Evolutionary conservation across 2,888 invertebrate species (phyloP).

Genomic region (Chironomus tentans): DNA sequence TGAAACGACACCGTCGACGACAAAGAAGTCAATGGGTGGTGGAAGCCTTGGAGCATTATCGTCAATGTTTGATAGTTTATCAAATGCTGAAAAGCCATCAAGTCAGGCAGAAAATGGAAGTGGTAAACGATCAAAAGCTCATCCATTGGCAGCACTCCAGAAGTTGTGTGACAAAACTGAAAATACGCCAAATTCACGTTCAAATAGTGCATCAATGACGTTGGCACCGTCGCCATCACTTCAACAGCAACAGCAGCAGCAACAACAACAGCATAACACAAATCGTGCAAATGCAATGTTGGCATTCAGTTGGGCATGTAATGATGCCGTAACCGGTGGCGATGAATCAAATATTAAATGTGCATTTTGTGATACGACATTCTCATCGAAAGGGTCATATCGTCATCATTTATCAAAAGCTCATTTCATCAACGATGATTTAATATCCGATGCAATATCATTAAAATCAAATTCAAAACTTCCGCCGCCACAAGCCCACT

Average conservation of each 20-base stretch:
- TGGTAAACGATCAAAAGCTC: slow-evolving; percentile 59
- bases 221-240: slow-evolving; percentile 43
- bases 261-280: slow-evolving; percentile 27
- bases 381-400: slow-evolving; percentile 94
- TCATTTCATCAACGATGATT: slow-evolving; percentile 91
- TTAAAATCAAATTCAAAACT: slow-evolving; percentile 42
- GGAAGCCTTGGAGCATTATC: slow-evolving; percentile 69
- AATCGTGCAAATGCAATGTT: slow-evolving; percentile 69
- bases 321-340: slow-evolving; percentile 58
- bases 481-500: slow-evolving; percentile 35
- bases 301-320: slow-evolving; percentile 91
- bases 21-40: not conserved
- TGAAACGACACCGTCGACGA: not conserved
- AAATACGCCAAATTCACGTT: slow-evolving; percentile 48
- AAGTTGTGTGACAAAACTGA: slow-evolving; percentile 94
- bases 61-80: slow-evolving; percentile 79
- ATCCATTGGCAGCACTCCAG: slow-evolving; percentile 89
- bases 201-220: slow-evolving; percentile 40
- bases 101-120: slow-evolving; percentile 19
- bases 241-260: slow-evolving; percentile 33
- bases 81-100: slow-evolving; percentile 7
- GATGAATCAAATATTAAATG: slow-evolving; percentile 87
- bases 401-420: slow-evolving; percentile 92
- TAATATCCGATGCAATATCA: slow-evolving; percentile 64
- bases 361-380: slow-evolving; percentile 90